Evolutionary conservation across 2,888 invertebrate genomes (phyloP), one percentile per base, ranked within the genome.

Genomic region (Ceratothoa steindachneri): DNA sequence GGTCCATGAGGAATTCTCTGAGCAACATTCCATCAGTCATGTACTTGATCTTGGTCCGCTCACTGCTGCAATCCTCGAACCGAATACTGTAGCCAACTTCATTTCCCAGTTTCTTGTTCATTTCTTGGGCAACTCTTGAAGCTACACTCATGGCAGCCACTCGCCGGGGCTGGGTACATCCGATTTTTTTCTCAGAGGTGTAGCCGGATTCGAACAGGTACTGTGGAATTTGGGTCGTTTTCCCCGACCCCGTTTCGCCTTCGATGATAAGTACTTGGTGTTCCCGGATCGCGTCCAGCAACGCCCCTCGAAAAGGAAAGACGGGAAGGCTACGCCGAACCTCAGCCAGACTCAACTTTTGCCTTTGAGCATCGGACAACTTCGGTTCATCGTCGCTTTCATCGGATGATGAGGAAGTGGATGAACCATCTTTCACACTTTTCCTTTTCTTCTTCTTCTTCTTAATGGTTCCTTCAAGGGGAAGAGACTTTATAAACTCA

Each of bases 141-240:
- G 99, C 95, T 27, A 99, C 99, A n/a, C 96, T 96, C 99, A 99
- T 99, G 1, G 99, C 97, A 27, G 99, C 99, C 1, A 99, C 99
- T 84, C 99, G 87, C 80, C 98, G 87, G 0, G 99, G 98, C 84
- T 97, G 97, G 0, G 98, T 99, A 83, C 98, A 99, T 0, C 97
- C 98, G 82, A 98, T 93, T 81, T 80, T 78, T 74, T 77, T 80
- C 52, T 81, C 82, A 28, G 81, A 81, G 0, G 93, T 92, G 82
- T 91, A 95, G 1, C 94, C 98, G 0, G 96, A 95, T 86, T 99
- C 99, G 82, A 95, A 98, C 0, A 99, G 87, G 83, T 99, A 99
- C 85, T 99, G 99, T 0, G 99, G 99, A 9, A 99, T 89, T 86
- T 99, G 99, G 0, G 99, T 99, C 0, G 99, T 99, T 87, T 99